Evolutionary conservation across 2,113 vertebrate genomes (phyloP), one percentile per base, ranked within the genome.

Genomic region (Miniopterus natalensis): DNA sequence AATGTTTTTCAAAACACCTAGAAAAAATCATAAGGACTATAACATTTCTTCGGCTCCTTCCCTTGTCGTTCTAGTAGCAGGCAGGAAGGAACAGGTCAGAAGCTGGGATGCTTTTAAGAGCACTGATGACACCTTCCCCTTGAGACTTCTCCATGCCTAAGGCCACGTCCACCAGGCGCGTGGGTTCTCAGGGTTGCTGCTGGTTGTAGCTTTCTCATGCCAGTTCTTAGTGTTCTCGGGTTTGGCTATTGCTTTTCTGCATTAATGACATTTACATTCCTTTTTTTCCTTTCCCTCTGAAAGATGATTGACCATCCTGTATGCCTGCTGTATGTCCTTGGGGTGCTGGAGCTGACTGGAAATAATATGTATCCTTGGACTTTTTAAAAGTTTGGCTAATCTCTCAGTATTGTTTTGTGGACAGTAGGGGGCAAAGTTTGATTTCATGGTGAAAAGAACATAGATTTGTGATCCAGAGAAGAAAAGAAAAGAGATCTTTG

Each of bases 1-100:
- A 36, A 65, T 14, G n/a, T 73, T 94, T 96, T 96, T 81, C 74
- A 84, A 42, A 61, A 70, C 75, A 87, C 8, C 21, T 92, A 66
- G 63, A 18, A 61, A 45, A 87, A 51, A 11, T 89, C 68, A 3
- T 59, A 47, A 51, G 47, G 57, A 36, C 71, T 66, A 5, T 25
- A 42, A 7, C 8, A 3, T 65, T 92, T 90, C 63, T 88, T 95
- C 47, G 63, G 3, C 53, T 86, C 5, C 31, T 88, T 90, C 31
- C 17, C 9, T 65, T 17, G 2, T 73, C 42, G 74, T 78, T 97
- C 5, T 23, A 88, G 55, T 73, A 68, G 47, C 47, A 61, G 57
- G 40, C 83, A 75, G 57, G 51, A 83, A n/a, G 23, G 61, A 42
- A 45, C 11, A 59, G 27, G 2, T 53, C 49, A 85, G 36, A 59